A percentile compares a stretch with the other conserved stretches of the same genome.
Conservation (phyloP, 2,113 vertebrate species). For the Anser brachyrhynchus region DNA sequence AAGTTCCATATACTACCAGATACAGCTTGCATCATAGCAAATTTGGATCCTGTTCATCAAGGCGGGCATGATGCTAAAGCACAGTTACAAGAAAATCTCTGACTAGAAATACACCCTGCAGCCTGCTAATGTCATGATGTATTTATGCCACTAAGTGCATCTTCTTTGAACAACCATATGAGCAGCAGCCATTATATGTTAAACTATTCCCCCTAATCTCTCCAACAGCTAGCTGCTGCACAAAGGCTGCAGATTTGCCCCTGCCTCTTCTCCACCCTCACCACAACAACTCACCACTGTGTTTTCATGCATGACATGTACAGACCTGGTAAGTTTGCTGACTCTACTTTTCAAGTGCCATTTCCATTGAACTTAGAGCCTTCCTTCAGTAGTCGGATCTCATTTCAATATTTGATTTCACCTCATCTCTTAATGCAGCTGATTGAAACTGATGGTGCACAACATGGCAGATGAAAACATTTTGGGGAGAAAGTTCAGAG, state of each 20-base stretch:
- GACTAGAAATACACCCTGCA: not conserved
- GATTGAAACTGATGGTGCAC: slow-evolving; percentile 43
- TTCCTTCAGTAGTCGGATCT: not conserved
- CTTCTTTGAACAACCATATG: not conserved
- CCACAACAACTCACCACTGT: not conserved
- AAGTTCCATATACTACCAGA: not conserved
- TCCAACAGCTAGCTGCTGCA: not conserved
- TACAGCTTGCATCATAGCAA: not conserved
- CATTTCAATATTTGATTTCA: slow-evolving; percentile 54
- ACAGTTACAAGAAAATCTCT: not conserved
- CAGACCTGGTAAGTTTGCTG: not conserved
- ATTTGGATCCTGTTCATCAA: not conserved
- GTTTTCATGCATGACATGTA: not conserved
- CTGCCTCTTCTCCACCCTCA: not conserved
- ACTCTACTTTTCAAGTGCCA: not conserved
- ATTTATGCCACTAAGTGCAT: not conserved
- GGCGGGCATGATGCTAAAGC: not conserved
- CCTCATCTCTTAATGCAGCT: slow-evolving; percentile 25
- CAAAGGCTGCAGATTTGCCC: not conserved
- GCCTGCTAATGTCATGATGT: not conserved
- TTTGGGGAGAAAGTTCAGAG: slow-evolving; percentile 16
- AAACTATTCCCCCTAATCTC: not conserved
- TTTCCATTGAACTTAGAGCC: not conserved
- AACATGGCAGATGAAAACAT: slow-evolving; percentile 29
- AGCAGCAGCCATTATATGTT: not conserved